Conservation (phyloP, 2,113 vertebrate species). For the Xiphophorus couchianus region DNA sequence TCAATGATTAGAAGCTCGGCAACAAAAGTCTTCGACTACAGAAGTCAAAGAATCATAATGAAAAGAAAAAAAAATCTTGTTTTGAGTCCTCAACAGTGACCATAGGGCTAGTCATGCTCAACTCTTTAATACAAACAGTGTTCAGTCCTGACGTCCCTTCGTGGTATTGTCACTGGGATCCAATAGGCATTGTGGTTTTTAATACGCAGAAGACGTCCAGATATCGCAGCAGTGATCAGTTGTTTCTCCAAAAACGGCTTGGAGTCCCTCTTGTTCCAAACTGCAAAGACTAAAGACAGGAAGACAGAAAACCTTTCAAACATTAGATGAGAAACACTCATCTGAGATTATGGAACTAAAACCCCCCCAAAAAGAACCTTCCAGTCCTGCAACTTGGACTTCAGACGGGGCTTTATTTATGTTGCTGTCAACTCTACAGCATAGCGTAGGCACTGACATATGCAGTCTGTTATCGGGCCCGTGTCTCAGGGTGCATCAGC, state of each 20-base stretch:
- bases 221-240: neutral
- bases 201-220: conserved; percentile 32
- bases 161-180: neutral
- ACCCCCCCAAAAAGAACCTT: neutral
- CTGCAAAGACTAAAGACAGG: conserved; percentile 29
- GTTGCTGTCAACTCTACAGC: conserved; percentile 19
- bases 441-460: conserved; percentile 1
- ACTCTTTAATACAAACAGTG: conserved; percentile 17
- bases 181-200: conserved; percentile 42
- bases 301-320: conserved; percentile 15
- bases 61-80: neutral
- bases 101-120: neutral
- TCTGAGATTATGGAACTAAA: conserved; percentile 19
- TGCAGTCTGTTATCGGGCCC: conserved; percentile 61
- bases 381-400: conserved; percentile 16
- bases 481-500: conserved; percentile 86
- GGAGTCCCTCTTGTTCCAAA: conserved; percentile 2
- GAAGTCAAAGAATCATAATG: neutral
- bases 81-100: neutral
- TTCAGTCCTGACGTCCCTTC: conserved; percentile 7
- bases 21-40: neutral
- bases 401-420: conserved; percentile 4
- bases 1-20: neutral
- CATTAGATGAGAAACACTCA: conserved; percentile 13
- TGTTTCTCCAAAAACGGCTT: conserved; percentile 1